Percentiles rank a stretch among this genome's conserved stretches.
Conservation (phyloP, 2,113 vertebrate genomes). For the Chionodraco myersi region DNA sequence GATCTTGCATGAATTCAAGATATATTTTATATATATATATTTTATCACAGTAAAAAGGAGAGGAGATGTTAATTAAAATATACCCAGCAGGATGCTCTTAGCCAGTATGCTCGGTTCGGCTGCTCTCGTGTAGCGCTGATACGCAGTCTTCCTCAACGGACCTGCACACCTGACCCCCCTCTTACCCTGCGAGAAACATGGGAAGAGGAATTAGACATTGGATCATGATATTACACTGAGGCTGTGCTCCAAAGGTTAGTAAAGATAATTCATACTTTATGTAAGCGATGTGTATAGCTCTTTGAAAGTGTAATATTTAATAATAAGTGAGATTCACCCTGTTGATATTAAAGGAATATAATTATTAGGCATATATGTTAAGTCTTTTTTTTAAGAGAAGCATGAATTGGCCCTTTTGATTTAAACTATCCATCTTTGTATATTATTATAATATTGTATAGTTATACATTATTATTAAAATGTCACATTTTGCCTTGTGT, state of each 20-base stretch:
- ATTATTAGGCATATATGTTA: background rate
- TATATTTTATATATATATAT: background rate
- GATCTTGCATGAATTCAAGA: background rate
- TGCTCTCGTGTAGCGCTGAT: slow-evolving; percentile 76
- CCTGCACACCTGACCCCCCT: slow-evolving; percentile 73
- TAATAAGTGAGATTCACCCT: background rate
- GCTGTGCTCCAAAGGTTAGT: slow-evolving; percentile 16
- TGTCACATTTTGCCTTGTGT: background rate
- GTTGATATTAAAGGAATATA: background rate
- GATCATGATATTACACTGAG: slow-evolving; percentile 34
- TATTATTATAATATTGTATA: background rate
- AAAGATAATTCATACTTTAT: slow-evolving; percentile 32
- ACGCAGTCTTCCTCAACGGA: slow-evolving; percentile 73
- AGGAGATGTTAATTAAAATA: slow-evolving; percentile 65
- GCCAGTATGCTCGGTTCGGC: slow-evolving; percentile 75
- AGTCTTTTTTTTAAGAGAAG: background rate
- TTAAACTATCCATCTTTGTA: background rate
- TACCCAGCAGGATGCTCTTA: slow-evolving; percentile 84
- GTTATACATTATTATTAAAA: background rate
- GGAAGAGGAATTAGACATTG: slow-evolving; percentile 57
- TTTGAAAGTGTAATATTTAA: background rate
- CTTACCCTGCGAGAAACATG: slow-evolving; percentile 77
- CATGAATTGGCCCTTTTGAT: background rate
- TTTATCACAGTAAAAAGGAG: slow-evolving; percentile 28
- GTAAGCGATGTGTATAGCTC: slow-evolving; percentile 14